Conservation (phyloP, 2,888 invertebrate genomes). For the Acheta domesticus region DNA sequence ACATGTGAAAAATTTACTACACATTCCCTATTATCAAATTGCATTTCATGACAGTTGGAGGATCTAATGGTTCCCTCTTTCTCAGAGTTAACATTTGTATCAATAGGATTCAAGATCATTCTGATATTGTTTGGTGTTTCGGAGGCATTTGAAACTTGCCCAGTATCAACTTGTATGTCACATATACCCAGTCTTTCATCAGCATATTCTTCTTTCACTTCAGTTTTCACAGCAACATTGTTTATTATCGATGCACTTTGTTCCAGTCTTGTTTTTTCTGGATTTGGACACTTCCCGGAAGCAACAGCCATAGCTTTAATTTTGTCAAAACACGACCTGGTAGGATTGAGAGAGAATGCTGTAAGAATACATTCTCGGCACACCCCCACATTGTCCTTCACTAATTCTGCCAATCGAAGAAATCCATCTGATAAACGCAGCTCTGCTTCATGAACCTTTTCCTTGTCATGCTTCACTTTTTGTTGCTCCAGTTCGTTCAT, state of each 20-base stretch:
- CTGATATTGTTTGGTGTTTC: neutral
- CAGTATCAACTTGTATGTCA: neutral
- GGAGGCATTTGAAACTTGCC: neutral
- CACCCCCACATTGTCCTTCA: slow-evolving; percentile 59
- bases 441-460: slow-evolving; percentile 54
- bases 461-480: slow-evolving; percentile 56
- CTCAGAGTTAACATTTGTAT: neutral
- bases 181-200: neutral
- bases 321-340: slow-evolving; percentile 56
- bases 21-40: neutral
- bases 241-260: neutral
- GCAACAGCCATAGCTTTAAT: slow-evolving; percentile 55
- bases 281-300: slow-evolving; percentile 47
- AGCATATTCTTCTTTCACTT: neutral
- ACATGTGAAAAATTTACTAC: neutral
- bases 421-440: slow-evolving; percentile 59
- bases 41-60: neutral
- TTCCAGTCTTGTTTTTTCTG: neutral
- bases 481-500: slow-evolving; percentile 70
- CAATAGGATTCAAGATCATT: neutral
- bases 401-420: slow-evolving; percentile 59
- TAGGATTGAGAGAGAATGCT: slow-evolving; percentile 71
- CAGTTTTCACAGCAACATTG: neutral
- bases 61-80: neutral
- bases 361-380: slow-evolving; percentile 69